Evolutionary conservation across 2,888 invertebrate species (phyloP).

Genomic region (Cheiracanthium punctorium): DNA sequence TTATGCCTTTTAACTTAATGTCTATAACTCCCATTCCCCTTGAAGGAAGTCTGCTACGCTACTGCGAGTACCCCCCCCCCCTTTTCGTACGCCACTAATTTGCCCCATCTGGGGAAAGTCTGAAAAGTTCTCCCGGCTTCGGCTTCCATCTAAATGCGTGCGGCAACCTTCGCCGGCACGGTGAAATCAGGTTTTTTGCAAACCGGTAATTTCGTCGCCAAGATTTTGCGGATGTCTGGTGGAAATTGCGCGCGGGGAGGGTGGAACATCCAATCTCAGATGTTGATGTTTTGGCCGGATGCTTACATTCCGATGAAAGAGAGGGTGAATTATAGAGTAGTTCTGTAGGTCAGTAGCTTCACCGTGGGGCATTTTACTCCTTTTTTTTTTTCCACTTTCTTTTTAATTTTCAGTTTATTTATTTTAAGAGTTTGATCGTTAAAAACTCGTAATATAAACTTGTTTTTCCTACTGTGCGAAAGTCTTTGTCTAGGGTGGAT

Average conservation of each 20-base stretch:
- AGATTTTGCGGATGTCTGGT: neutral
- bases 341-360: conserved; percentile 62
- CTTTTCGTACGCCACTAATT: no score
- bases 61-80: no score
- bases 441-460: neutral
- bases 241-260: conserved; percentile 2
- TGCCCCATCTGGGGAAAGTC: no score
- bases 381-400: no score
- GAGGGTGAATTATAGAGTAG: conserved; percentile 43
- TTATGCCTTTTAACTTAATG: no score
- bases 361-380: neutral
- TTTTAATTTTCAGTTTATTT: no score
- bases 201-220: conserved; percentile 16
- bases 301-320: conserved; percentile 23
- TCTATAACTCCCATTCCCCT: no score
- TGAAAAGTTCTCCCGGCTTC: neutral
- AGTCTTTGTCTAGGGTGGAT: no score
- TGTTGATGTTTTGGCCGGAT: conserved; percentile 64
- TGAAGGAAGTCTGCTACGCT: no score
- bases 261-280: neutral
- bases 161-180: neutral
- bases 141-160: neutral
- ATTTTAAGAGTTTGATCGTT: neutral
- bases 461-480: no score
- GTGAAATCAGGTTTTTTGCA: conserved; percentile 55